Evolutionary conservation across 2,113 vertebrate species (phyloP).

Genomic region (Pluvianellus socialis): DNA sequence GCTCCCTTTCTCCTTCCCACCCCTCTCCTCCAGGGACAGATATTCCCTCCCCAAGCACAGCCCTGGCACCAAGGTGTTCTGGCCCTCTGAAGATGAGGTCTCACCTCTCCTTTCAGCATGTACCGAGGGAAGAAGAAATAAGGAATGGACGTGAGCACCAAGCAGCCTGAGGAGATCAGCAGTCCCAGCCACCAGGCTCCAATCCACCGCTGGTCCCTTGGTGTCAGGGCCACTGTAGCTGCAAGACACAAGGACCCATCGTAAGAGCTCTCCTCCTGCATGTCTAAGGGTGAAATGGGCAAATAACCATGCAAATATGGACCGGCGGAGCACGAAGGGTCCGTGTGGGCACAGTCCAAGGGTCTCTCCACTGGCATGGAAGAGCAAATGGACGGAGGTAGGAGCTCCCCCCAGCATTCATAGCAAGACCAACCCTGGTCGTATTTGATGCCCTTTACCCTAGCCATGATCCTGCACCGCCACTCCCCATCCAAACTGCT

Average conservation of each 20-base stretch:
- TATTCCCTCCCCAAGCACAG: not conserved
- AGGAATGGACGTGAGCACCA: constrained; percentile 87
- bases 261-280: not conserved
- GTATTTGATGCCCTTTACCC: not conserved
- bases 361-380: not conserved
- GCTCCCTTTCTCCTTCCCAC: not conserved
- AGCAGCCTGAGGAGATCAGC: constrained; percentile 80
- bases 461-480: not conserved
- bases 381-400: not conserved
- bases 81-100: not conserved
- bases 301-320: not conserved
- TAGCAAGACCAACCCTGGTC: not conserved
- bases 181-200: constrained; percentile 98
- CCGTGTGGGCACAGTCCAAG: not conserved
- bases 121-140: constrained; percentile 93
- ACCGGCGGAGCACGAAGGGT: not conserved
- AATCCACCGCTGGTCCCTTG: constrained; percentile 88
- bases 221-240: constrained; percentile 75
- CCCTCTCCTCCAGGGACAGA: not conserved
- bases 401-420: rapidly evolving
- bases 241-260: not conserved
- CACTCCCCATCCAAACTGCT: not conserved
- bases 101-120: constrained; percentile 75
- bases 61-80: not conserved
- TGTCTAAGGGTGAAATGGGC: not conserved